Percentiles rank a stretch among this genome's conserved stretches.
phyloP scores from a whole-genome alignment of 2,797 vertebrate genomes.

The Pseudochirops cupreus region DNA sequence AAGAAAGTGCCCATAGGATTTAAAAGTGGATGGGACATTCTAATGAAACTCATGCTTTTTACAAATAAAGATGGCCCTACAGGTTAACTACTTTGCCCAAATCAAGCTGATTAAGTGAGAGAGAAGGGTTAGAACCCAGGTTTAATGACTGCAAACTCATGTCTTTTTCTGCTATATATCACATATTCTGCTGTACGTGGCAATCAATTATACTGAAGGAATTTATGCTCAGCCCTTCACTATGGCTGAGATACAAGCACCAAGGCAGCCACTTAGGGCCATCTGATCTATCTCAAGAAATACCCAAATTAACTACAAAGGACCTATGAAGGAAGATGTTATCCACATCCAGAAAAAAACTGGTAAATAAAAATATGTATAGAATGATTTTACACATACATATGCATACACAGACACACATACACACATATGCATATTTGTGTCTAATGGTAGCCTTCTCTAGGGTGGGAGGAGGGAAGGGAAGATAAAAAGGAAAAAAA shows the following conservation, averaged over 20 bases:
- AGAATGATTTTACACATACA: not conserved
- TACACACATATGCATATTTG: not conserved
- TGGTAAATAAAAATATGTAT: not conserved
- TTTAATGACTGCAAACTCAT: not conserved
- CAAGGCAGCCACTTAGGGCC: not conserved
- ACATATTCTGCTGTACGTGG: not conserved
- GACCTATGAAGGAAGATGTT: not conserved
- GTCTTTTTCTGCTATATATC: not conserved
- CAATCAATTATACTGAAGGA: not conserved
- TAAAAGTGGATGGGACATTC: not conserved
- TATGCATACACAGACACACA: too few species aligned
- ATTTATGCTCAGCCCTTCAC: not conserved
- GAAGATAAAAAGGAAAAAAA: not conserved
- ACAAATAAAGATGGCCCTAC: not conserved
- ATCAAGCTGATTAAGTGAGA: not conserved
- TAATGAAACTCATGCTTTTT: too few species aligned
- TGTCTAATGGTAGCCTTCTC: not conserved
- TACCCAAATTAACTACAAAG: not conserved
- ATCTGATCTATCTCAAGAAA: not conserved
- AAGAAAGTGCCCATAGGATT: not conserved
- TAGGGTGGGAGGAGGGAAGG: not conserved
- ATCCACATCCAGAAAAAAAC: not conserved
- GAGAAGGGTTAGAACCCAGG: not conserved
- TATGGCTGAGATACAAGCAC: not conserved
- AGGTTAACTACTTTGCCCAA: not conserved